A percentile compares a stretch with the other conserved stretches of the same genome.
These are phyloP conservation scores for Callimorpha dominula DNA, from an alignment of 2,888 invertebrate genomes.

Conservation along the genomic window DNA sequence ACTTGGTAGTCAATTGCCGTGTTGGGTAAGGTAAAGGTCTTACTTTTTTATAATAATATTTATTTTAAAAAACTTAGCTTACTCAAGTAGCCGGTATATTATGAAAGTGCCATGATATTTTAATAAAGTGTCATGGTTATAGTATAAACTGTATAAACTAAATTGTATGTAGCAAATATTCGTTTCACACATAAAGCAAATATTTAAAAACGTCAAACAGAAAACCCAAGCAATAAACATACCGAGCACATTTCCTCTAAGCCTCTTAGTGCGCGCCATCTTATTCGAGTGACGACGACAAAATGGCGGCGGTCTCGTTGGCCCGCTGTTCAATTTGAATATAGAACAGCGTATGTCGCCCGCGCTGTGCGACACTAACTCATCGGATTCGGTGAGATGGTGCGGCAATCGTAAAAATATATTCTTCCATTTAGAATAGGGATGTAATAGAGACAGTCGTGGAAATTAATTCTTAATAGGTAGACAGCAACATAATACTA, in stretches of 20 bases:
- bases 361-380: slow-evolving; percentile 82
- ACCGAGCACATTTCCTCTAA: slow-evolving; percentile 69
- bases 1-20: too few species aligned
- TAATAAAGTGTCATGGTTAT: too few species aligned
- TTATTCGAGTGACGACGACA: slow-evolving; percentile 76
- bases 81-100: not conserved
- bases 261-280: slow-evolving; percentile 77
- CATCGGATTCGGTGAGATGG: slow-evolving; percentile 85
- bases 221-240: slow-evolving; percentile 58
- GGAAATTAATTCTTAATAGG: not conserved
- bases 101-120: not conserved
- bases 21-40: too few species aligned
- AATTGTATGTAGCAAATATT: too few species aligned
- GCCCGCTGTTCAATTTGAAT: slow-evolving; percentile 83
- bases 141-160: too few species aligned
- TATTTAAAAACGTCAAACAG: slow-evolving; percentile 61
- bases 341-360: slow-evolving; percentile 86
- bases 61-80: not conserved
- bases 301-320: slow-evolving; percentile 80
- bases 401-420: slow-evolving; percentile 84
- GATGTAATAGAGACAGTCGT: slow-evolving; percentile 39
- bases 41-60: too few species aligned
- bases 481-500: too few species aligned
- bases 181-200: slow-evolving; percentile 37
- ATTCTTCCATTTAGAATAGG: slow-evolving; percentile 71